phyloP scores from a whole-genome alignment of 2,797 vertebrate species.

The Melanotaenia parkinsoni region DNA sequence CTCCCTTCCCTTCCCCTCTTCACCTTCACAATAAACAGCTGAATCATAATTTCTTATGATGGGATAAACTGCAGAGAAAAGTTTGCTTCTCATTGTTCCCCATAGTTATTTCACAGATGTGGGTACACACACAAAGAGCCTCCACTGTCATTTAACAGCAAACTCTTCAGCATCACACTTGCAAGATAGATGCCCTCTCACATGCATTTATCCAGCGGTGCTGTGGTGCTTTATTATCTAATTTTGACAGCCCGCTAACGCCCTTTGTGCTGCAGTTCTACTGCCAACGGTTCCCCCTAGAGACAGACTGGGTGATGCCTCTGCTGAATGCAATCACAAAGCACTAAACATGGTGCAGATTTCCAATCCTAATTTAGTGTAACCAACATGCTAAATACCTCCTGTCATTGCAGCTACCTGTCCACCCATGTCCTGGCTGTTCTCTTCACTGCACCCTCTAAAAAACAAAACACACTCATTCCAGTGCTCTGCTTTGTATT shows the following conservation, averaged over 20 bases:
- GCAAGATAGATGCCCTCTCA: slow-evolving; percentile 85
- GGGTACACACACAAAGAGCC: slow-evolving; percentile 26
- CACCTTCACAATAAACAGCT: slow-evolving; percentile 46
- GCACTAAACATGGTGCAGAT: slow-evolving; percentile 78
- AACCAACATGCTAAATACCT: slow-evolving; percentile 71
- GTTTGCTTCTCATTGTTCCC: slow-evolving; percentile 56
- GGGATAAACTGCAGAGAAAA: slow-evolving; percentile 54
- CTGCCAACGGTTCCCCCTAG: slow-evolving; percentile 77
- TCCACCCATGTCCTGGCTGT: slow-evolving; percentile 44
- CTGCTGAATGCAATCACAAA: slow-evolving; percentile 84
- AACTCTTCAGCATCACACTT: slow-evolving; percentile 79
- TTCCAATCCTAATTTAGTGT: slow-evolving; percentile 85
- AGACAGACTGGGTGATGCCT: slow-evolving; percentile 82
- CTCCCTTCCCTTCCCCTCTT: slow-evolving; percentile 32
- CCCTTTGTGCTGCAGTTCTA: slow-evolving; percentile 76
- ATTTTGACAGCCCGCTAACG: slow-evolving; percentile 83
- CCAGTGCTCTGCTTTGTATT: slow-evolving; percentile 37
- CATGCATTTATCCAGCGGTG: slow-evolving; percentile 80
- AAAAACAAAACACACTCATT: slow-evolving; percentile 35
- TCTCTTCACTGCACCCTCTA: slow-evolving; percentile 30
- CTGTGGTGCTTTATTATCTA: slow-evolving; percentile 86
- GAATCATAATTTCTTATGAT: slow-evolving; percentile 52
- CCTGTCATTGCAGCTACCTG: slow-evolving; percentile 65
- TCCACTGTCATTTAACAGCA: slow-evolving; percentile 81
- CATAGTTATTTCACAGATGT: slow-evolving; percentile 36